A percentile compares a stretch with the other conserved stretches of the same genome.
These are phyloP conservation scores for Volucella bombylans DNA, from an alignment of 2,888 invertebrate species.

Conservation along the genomic window DNA sequence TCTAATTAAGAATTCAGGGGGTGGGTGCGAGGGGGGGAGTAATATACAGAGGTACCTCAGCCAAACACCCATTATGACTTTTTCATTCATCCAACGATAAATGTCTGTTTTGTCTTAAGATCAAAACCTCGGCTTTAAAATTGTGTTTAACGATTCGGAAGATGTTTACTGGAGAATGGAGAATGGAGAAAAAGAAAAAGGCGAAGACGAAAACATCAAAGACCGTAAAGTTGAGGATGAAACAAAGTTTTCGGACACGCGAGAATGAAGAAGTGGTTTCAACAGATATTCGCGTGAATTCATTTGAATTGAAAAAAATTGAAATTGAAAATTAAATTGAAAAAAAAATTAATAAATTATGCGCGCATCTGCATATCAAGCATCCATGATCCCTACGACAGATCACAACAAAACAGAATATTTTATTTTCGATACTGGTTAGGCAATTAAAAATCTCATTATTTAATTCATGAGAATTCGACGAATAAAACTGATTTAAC, in stretches of 20 bases:
- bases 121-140: constrained; percentile 6
- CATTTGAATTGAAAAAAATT: constrained; percentile 15
- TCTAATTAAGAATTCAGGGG: constrained; percentile 28
- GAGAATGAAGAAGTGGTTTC: background rate
- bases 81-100: constrained; percentile 8
- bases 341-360: background rate
- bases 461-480: too few relatives aligned
- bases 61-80: constrained; percentile 15
- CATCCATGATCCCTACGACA: too few relatives aligned
- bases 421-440: too few relatives aligned
- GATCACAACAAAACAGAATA: too few relatives aligned
- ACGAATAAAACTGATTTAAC: too few relatives aligned
- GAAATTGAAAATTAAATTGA: too few relatives aligned
- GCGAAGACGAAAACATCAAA: background rate
- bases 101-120: constrained; percentile 1
- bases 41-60: too few relatives aligned
- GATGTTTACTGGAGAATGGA: background rate
- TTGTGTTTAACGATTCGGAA: constrained; percentile 13
- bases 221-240: too few relatives aligned
- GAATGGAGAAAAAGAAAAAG: background rate
- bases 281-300: constrained; percentile 2
- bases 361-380: background rate
- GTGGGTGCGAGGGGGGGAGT: background rate
- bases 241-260: too few relatives aligned
- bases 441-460: too few relatives aligned